Evolutionary conservation across 2,888 invertebrate genomes (phyloP), one percentile per base, ranked within the genome.

Genomic region (Agelastica alni): DNA sequence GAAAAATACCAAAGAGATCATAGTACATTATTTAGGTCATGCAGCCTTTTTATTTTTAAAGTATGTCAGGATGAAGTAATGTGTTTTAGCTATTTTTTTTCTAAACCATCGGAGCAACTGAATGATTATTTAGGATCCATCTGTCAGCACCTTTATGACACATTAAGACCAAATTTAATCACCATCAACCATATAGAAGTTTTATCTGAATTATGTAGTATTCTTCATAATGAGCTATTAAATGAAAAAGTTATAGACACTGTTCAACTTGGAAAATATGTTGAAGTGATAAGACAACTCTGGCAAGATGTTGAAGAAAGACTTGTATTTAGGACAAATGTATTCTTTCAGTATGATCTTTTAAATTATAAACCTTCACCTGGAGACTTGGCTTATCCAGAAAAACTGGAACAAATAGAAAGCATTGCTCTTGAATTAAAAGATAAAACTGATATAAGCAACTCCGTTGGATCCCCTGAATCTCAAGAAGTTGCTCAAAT

Each of bases 401-500:
- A 96, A 67, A 97, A 98, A 76, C 80, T 99, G 58, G 87, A 92
- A 75, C 96, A 98, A 92, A 98, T 99, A 96, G 94, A 96, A 83
- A 74, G 74, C 56, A 72, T 76, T 51, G 69, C 74, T 7, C 60
- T 74, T 41, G 76, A 76, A 57, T 59, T 76, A 12, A 68, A 62
- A 53, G 71, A 71, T 10, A 79, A 87, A 5, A 82, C 87, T 32
- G 87, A 88, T 65, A 87, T 88, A 0, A 82, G 86, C 85, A 56
- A 80, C 45, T 90, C 91, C 0, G 77, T 88, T 68, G 75, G 83
- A 18, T 90, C 92, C 0, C 78, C 85, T 63, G 85, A 86, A 0
- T 86, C 88, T 1, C 85, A 85, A 64, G 91, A 91, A 73, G 87
- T 88, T 0, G 88, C 88, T 22, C 82, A 80, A 63, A 82, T 86